Base-by-base conservation (phyloP, 2,888 invertebrate species). In the Yponomeuta cagnagella region DNA sequence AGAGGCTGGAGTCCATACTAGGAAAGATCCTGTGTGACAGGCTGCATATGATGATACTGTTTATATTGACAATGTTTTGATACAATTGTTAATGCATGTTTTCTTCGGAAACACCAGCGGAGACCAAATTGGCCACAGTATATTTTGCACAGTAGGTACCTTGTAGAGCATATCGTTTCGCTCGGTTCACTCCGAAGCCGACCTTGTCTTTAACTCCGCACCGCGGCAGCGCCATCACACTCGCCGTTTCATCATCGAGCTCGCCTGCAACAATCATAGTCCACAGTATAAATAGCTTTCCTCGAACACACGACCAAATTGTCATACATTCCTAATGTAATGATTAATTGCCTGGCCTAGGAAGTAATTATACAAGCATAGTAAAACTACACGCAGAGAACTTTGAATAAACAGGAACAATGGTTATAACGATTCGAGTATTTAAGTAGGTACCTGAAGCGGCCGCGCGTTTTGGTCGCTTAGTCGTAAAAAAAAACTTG, bases 121-220 rank as follows among this genome's bases (percentile, higher is more conserved):
- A 43, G 5, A 43, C 43, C 43, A 43, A 43, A 43, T 43, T 6
- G 8, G 43, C 8, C 43, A 43, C 43, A 8, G 43, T 43, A 6
- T 43, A 6, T 43, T 43, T 43, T 43, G 43, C 43, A 8, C 43
- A 43, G 43, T 43, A 43, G 43, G 15, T 15, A 52, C 98, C 98
- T 94, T 98, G 98, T 73, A 98, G 93, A 58, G 97, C 97, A 88
- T 98, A 98, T 89, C 98, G 93, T 87, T 97, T 98, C 75, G 96
- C 95, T 77, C 97, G 93, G 75, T 95, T 94, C 77, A 96, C 96
- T 70, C 96, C 96, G 70, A 95, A 95, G 71, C 97, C 97, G 48
- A 98, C 96, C 91, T 96, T 97, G 87, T 98, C 98, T 84, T 95
- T 94, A 23, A 98, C 98, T 73, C 98, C 98, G 83, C 98, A 98